Conservation (phyloP, 1,140 invertebrate genomes). For the Temnothorax nylanderi region DNA sequence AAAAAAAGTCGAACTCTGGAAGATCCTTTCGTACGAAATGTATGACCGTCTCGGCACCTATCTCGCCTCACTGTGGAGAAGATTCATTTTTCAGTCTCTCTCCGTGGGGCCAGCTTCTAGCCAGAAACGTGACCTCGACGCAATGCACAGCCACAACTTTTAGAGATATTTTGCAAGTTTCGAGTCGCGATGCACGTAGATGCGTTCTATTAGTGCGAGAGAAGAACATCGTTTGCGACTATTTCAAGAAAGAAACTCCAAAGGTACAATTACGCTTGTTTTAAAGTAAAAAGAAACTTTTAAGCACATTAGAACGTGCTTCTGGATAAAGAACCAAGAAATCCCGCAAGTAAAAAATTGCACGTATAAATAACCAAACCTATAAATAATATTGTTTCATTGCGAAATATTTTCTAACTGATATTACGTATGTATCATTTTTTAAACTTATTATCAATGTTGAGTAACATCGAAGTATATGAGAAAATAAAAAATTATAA, state of each 20-base stretch:
- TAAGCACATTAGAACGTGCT: neutral
- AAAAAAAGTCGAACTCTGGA: slow-evolving; percentile 38
- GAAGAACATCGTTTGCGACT: slow-evolving; percentile 40
- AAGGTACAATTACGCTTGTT: slow-evolving; percentile 20
- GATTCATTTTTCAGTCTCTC: slow-evolving; percentile 68
- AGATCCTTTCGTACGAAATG: slow-evolving; percentile 50
- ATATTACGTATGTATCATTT: neutral
- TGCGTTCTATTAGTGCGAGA: slow-evolving; percentile 31
- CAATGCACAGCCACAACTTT: slow-evolving; percentile 15
- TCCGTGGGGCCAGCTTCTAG: slow-evolving; percentile 2
- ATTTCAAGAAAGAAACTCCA: slow-evolving; percentile 18
- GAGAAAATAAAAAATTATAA: neutral
- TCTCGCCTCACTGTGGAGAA: neutral
- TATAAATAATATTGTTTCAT: neutral
- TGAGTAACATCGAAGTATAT: neutral
- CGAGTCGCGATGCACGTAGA: slow-evolving; percentile 1
- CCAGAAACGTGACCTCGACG: slow-evolving; percentile 4
- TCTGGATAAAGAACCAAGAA: neutral
- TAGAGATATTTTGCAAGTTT: slow-evolving; percentile 59
- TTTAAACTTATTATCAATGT: neutral
- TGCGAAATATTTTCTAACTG: neutral
- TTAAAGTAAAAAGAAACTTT: slow-evolving; percentile 39
- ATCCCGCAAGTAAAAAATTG: neutral
- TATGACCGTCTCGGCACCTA: slow-evolving; percentile 41
- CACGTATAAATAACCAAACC: neutral